These are phyloP conservation scores for Chloromyia formosa DNA, from an alignment of 2,888 invertebrate genomes.

Conservation along the genomic window DNA sequence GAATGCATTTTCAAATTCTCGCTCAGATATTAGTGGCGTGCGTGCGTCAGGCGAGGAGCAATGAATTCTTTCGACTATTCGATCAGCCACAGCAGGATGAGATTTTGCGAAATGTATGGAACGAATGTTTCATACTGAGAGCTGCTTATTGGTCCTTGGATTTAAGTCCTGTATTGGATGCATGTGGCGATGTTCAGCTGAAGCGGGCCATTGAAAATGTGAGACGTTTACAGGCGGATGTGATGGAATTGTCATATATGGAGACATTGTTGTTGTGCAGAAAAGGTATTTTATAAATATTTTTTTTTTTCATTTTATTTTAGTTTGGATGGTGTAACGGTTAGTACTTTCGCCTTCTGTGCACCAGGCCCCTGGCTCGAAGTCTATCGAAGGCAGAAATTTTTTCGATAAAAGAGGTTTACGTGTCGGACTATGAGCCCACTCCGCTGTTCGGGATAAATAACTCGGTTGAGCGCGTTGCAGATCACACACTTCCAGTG, in stretches of 20 bases:
- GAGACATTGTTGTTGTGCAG: constrained; percentile 67
- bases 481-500: no score
- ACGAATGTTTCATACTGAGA: constrained; percentile 68
- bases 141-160: constrained; percentile 69
- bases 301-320: not conserved
- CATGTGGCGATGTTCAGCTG: constrained; percentile 59
- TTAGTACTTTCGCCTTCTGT: no score
- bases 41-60: constrained; percentile 68
- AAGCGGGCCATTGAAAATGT: constrained; percentile 62
- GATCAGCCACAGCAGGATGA: constrained; percentile 66
- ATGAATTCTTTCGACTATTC: constrained; percentile 66
- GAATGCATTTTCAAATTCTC: constrained; percentile 67
- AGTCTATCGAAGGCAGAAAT: no score
- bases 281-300: constrained; percentile 64
- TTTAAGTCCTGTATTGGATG: constrained; percentile 60
- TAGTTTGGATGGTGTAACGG: not conserved
- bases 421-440: no score
- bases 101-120: constrained; percentile 69
- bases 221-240: constrained; percentile 63
- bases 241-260: constrained; percentile 65
- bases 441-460: no score
- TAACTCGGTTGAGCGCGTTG: no score
- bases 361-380: no score
- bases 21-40: constrained; percentile 70
- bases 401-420: no score